Evolutionary conservation across 2,797 vertebrate genomes (phyloP).

Genomic region (Parotocinclus haroldoi): DNA sequence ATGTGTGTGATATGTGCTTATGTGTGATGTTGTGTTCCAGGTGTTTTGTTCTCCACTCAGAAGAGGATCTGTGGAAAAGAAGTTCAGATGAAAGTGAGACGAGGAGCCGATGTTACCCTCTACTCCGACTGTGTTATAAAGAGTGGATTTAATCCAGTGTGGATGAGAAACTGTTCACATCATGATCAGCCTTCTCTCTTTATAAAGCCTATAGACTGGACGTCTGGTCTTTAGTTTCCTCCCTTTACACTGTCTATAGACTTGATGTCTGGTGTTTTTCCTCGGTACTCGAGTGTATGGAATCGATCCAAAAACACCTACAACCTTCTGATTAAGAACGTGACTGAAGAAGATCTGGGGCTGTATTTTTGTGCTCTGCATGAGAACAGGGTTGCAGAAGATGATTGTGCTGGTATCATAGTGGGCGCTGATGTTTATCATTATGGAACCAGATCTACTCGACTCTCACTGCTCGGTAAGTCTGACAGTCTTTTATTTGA

Average conservation of each 20-base stretch:
- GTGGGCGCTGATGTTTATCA: not conserved
- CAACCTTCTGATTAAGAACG: conserved; percentile 30
- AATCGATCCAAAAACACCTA: not conserved
- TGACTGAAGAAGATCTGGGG: conserved; percentile 35
- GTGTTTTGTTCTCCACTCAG: conserved; percentile 27
- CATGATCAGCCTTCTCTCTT: conserved; percentile 18
- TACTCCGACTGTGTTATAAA: conserved; percentile 1
- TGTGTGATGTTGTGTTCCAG: conserved; percentile 17
- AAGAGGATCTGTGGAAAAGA: conserved; percentile 24
- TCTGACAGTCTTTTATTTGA: not conserved
- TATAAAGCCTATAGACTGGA: not conserved
- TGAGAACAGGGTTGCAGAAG: not conserved
- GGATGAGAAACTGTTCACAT: conserved; percentile 36
- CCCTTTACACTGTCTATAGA: not conserved
- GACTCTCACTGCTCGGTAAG: conserved; percentile 24
- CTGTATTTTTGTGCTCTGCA: conserved; percentile 38
- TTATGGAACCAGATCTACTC: conserved; percentile 8
- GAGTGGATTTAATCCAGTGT: not conserved
- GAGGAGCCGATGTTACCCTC: conserved; percentile 36
- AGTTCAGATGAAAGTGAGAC: conserved; percentile 24
- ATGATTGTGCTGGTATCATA: not conserved
- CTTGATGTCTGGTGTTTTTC: not conserved
- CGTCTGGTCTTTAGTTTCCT: fast-evolving
- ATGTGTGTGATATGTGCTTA: too few species aligned
- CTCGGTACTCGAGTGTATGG: not conserved